Conservation (phyloP, 2,888 invertebrate genomes). For the Choristoneura rosaceana region DNA sequence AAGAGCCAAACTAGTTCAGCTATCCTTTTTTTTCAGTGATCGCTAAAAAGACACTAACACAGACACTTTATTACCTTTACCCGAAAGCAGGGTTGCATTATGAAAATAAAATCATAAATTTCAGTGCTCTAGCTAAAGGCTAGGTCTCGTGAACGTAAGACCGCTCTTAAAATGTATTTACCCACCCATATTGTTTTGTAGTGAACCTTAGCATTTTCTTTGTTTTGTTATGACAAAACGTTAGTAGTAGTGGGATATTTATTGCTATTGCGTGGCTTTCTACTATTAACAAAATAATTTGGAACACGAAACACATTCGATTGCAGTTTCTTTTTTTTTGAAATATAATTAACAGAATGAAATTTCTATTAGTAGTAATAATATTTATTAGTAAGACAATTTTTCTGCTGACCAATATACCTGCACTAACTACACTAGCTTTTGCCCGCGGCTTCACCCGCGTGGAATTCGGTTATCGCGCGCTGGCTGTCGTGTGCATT, state of each 20-base stretch:
- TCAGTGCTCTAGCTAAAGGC: neutral
- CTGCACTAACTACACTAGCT: too few species aligned
- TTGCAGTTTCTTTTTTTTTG: slow-evolving; percentile 20
- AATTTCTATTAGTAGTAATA: neutral
- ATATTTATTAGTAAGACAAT: neutral
- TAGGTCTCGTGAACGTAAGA: neutral
- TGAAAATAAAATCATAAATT: slow-evolving; percentile 1
- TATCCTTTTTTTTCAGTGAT: too few species aligned
- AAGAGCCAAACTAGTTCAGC: too few species aligned
- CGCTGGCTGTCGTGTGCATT: too few species aligned
- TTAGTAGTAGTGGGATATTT: slow-evolving; percentile 21
- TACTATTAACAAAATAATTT: slow-evolving; percentile 29
- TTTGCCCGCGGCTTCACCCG: too few species aligned
- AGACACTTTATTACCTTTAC: too few species aligned
- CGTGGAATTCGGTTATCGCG: too few species aligned
- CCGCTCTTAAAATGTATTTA: neutral
- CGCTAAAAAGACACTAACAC: too few species aligned
- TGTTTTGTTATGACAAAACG: slow-evolving; percentile 10
- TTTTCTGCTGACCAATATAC: neutral
- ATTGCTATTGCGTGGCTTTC: slow-evolving; percentile 21
- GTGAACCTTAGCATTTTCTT: neutral
- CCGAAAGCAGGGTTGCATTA: neutral
- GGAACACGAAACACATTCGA: slow-evolving; percentile 32
- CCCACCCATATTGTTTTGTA: neutral
- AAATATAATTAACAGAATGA: slow-evolving; percentile 22